Conservation (phyloP, 2,113 vertebrate genomes). For the Cathartes aura region DNA sequence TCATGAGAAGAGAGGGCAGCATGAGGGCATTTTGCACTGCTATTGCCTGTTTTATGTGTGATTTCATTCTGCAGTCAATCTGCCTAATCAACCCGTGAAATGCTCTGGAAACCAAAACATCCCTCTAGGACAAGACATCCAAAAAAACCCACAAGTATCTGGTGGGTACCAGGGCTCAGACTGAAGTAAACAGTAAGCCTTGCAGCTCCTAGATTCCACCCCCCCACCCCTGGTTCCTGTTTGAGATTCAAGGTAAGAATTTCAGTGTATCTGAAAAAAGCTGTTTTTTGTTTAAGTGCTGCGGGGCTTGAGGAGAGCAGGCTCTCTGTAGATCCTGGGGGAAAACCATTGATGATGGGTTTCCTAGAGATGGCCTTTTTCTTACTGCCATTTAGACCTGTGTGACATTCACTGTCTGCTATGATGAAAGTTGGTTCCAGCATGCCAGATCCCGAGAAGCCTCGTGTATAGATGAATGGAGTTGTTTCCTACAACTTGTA, state of each 20-base stretch:
- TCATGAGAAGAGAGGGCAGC: not conserved
- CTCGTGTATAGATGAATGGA: not conserved
- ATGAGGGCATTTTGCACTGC: not conserved
- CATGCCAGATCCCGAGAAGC: not conserved
- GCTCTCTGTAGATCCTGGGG: not conserved
- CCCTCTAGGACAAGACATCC: not conserved
- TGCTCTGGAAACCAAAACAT: not conserved
- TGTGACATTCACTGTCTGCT: not conserved
- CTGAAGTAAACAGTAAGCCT: not conserved
- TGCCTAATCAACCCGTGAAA: not conserved
- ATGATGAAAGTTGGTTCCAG: conserved; percentile 11
- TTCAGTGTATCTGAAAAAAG: not conserved
- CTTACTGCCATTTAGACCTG: not conserved
- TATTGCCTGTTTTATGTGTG: not conserved
- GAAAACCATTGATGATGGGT: not conserved
- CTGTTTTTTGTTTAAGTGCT: not conserved
- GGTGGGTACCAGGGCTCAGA: not conserved
- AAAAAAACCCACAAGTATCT: not conserved
- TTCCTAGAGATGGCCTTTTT: not conserved
- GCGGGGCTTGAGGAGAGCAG: not conserved
- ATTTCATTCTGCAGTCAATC: not conserved
- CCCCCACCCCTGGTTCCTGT: not conserved
- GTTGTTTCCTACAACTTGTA: not conserved
- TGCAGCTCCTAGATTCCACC: not conserved
- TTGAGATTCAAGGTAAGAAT: conserved; percentile 1